Percentiles rank a stretch among this genome's conserved stretches.
phyloP scores from a whole-genome alignment of 2,888 invertebrate species.

The Sympetrum striolatum region DNA sequence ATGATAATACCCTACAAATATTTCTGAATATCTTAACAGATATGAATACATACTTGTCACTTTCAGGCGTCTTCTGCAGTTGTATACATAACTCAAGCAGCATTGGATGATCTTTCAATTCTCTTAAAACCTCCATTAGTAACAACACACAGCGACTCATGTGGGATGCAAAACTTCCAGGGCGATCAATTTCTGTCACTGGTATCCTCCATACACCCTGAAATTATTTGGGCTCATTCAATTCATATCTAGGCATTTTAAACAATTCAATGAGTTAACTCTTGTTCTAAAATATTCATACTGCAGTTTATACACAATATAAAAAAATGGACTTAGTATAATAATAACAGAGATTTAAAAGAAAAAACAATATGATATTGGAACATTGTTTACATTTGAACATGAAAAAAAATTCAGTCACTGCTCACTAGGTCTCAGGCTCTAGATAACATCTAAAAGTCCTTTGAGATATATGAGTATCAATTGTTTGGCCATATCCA shows the following conservation, averaged over 20 bases:
- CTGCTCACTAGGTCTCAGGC: too few species aligned
- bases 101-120: slow-evolving; percentile 79
- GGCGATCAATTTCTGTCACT: slow-evolving; percentile 85
- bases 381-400: too few species aligned
- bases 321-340: neutral
- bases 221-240: slow-evolving; percentile 48
- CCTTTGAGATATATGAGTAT: too few species aligned
- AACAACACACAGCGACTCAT: slow-evolving; percentile 85
- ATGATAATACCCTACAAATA: too few species aligned
- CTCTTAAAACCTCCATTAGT: slow-evolving; percentile 80
- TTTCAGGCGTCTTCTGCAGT: slow-evolving; percentile 80
- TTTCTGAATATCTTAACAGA: neutral
- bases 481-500: too few species aligned
- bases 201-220: slow-evolving; percentile 93
- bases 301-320: neutral
- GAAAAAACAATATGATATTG: too few species aligned
- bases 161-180: slow-evolving; percentile 90
- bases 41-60: slow-evolving; percentile 73
- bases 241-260: too few species aligned
- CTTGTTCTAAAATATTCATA: too few species aligned
- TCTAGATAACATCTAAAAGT: too few species aligned
- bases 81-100: slow-evolving; percentile 81
- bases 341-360: too few species aligned
- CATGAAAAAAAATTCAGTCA: too few species aligned
- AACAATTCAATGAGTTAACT: too few species aligned